Evolutionary conservation across 2,113 vertebrate genomes (phyloP).

Genomic region (Hippolais icterina): DNA sequence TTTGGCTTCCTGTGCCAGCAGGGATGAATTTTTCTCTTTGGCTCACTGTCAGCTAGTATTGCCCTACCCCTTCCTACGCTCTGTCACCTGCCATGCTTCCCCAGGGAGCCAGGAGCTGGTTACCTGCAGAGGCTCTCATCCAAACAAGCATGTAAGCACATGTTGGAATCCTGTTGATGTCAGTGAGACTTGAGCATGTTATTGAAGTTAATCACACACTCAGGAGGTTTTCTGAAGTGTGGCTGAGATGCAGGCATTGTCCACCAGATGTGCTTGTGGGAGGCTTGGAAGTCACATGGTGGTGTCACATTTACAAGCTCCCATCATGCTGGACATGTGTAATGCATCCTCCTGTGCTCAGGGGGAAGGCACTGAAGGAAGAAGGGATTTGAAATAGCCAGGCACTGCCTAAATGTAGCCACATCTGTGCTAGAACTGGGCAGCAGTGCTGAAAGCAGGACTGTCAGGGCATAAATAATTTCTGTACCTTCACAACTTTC

Average conservation of each 20-base stretch:
- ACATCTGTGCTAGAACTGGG: neutral
- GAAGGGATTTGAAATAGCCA: neutral
- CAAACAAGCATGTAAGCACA: neutral
- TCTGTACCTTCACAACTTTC: neutral
- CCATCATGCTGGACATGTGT: neutral
- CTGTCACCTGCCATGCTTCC: neutral
- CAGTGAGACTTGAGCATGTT: neutral
- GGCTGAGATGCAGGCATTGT: neutral
- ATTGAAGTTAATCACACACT: neutral
- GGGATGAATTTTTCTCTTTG: neutral
- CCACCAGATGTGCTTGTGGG: neutral
- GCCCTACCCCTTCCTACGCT: neutral
- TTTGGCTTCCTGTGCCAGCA: neutral
- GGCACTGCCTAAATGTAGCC: neutral
- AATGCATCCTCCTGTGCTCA: neutral
- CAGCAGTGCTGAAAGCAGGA: neutral
- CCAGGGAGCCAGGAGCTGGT: neutral
- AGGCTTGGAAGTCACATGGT: neutral
- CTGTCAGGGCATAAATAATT: neutral
- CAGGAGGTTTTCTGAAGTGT: neutral
- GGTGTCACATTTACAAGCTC: conserved; percentile 32
- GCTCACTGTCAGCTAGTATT: neutral
- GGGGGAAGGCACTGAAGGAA: neutral
- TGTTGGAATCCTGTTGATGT: neutral
- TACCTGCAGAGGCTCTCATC: neutral